These are phyloP conservation scores for Harpagoxenus sublaevis DNA, from an alignment of 2,888 invertebrate genomes.

Conservation along the genomic window DNA sequence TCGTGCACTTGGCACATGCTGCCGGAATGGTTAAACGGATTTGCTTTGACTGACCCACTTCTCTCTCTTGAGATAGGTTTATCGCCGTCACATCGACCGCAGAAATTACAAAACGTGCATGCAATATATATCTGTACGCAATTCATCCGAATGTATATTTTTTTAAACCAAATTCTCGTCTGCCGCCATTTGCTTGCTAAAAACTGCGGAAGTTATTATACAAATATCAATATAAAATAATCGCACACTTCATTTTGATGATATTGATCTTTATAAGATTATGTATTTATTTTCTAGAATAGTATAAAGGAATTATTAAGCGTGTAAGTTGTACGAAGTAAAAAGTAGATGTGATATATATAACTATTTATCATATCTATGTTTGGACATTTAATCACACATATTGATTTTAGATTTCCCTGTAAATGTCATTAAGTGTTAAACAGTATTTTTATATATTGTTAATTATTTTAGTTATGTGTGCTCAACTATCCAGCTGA, in stretches of 20 bases:
- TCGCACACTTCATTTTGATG: background rate
- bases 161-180: background rate
- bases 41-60: slow-evolving; percentile 34
- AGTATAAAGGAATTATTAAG: background rate
- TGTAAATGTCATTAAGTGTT: background rate
- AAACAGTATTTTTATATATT: slow-evolving; percentile 3
- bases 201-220: background rate
- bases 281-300: background rate
- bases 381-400: background rate
- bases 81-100: background rate
- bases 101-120: background rate
- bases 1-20: background rate
- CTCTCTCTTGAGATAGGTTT: slow-evolving; percentile 1
- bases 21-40: background rate
- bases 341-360: background rate
- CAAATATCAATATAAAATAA: background rate
- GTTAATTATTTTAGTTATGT: slow-evolving; percentile 38
- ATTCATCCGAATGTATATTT: background rate
- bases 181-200: background rate
- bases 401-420: background rate
- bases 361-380: background rate
- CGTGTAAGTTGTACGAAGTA: background rate
- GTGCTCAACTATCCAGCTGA: slow-evolving; percentile 75
- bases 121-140: background rate
- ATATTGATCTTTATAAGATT: background rate